Evolutionary conservation across 2,888 invertebrate genomes (phyloP), one percentile per base, ranked within the genome.

Genomic region (Corythucha ciliata): DNA sequence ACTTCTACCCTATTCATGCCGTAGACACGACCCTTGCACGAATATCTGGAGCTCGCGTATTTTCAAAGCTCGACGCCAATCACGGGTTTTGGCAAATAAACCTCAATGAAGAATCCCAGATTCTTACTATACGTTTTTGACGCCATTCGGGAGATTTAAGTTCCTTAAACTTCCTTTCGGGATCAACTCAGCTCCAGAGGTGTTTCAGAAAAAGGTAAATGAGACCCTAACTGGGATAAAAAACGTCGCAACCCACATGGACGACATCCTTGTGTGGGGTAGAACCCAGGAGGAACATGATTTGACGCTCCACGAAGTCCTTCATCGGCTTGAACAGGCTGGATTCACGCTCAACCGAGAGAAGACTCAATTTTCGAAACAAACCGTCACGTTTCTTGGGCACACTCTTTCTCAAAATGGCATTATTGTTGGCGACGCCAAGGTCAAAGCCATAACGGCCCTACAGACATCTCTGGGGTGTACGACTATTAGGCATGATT

Each of bases 161-260:
- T 50, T 50, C 24, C 33, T 40, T 18, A 20, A 20, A 6, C 26
- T 44, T 16, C 61, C 65, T 0, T 65, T 59, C 55, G 64, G 64
- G 7, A 44, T 64, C 22, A 51, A 48, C 6, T 55, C 55, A 36
- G 60, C 62, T 2, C 57, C 63, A 34, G 63, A 65, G 59, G 54
- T 63, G 3, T 65, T 62, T 56, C 63, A 62, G 27, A 47, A 56
- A 26, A 39, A 39, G 25, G 55, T 61, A 22, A 22, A 20, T 22
- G 33, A 45, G 34, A 24, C 33, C 12, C 22, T 45, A 14, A 33
- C 8, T 29, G 48, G 44, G 53, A 20, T 37, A 60, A 26, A 54
- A 33, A 58, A 59, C 8, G 48, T 49, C 18, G 37, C 41, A 4
- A 45, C 52, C 1, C 55, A 57, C 33, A 56, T 63, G 20, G 61